Conservation (phyloP, 2,113 vertebrate species). For the Laticauda laticaudata region DNA sequence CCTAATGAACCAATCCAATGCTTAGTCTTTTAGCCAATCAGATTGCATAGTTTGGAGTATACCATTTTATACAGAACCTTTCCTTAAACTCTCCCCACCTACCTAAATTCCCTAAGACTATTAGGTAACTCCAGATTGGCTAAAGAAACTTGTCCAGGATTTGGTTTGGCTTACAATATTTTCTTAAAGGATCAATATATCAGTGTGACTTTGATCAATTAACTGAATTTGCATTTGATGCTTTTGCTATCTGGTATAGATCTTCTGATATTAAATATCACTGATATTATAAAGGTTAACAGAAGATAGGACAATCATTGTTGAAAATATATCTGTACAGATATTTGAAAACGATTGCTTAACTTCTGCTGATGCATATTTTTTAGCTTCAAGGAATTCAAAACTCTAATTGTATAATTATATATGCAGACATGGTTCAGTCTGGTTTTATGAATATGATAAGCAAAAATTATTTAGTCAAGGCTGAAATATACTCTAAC, state of each 20-base stretch:
- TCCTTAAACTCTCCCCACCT: background rate
- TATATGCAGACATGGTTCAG: background rate
- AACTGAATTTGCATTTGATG: conserved; percentile 75
- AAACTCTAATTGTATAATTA: conserved; percentile 37
- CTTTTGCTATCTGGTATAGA: conserved; percentile 66
- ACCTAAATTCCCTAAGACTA: conserved; percentile 45
- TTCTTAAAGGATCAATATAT: conserved; percentile 67
- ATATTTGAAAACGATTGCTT: conserved; percentile 76
- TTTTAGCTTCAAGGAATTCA: conserved; percentile 76
- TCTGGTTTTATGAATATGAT: background rate
- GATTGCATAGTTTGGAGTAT: too few relatives aligned
- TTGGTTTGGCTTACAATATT: conserved; percentile 77
- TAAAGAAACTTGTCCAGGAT: conserved; percentile 76
- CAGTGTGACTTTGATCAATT: conserved; percentile 72
- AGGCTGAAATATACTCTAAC: background rate
- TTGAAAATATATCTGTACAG: conserved; percentile 65
- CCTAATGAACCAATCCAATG: too few relatives aligned
- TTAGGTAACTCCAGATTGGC: conserved; percentile 79
- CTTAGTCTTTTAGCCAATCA: too few relatives aligned
- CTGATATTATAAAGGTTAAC: conserved; percentile 71
- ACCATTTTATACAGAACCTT: background rate
- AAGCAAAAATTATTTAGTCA: background rate
- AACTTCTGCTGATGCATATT: conserved; percentile 70
- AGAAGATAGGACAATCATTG: conserved; percentile 63
- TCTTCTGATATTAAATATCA: conserved; percentile 75